Evolutionary conservation across 2,113 vertebrate species (phyloP), one percentile per base, ranked within the genome.

Genomic region (Apodemus sylvaticus): DNA sequence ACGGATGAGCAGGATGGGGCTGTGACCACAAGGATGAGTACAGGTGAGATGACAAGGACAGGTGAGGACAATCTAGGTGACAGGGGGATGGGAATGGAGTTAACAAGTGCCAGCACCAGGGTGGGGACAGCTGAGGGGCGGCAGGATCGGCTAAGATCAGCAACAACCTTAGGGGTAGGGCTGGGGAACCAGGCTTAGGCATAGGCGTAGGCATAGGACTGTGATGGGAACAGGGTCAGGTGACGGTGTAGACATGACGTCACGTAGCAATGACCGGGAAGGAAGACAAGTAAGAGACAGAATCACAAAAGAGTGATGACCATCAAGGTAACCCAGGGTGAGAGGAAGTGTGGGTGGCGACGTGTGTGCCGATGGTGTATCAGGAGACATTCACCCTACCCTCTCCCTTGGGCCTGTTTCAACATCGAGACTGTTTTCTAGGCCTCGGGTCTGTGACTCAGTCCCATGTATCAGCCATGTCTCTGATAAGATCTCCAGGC

Each of bases 381-480:
- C 62, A 82, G 42, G 48, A 94, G 68, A 94, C 14, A 68, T 58
- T 29, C 71, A 90, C 48, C 39, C 39, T 3, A 13, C 26, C 55
- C 26, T 1, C 36, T 78, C 60, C n/a, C 68, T 78, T n/a, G 78
- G 48, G 12, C 53, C 68, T 74, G 12, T 96, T 96, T 92, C 86
- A 73, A 94, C 93, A 86, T 24, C 1, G 5, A 26, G 82, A 83
- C 83, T 79, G 22, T 96, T 96, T 93, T 77, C 81, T 93, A 96
- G 92, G 90, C 92, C 26, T 10, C 79, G 10, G 90, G 92, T 92
- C 87, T n/a, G 10, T 98, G 97, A 98, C 92, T 97, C 95, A 97
- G 51, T 76, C 5, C 62, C 42, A 81, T 7, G 3, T 55, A 86
- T 22, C 79, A 90, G 34, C 66, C 71, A 22, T 55, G 31, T 68